These are phyloP conservation scores for Spinus olivaceus DNA, from an alignment of 2,797 vertebrate genomes.

Conservation along the genomic window DNA sequence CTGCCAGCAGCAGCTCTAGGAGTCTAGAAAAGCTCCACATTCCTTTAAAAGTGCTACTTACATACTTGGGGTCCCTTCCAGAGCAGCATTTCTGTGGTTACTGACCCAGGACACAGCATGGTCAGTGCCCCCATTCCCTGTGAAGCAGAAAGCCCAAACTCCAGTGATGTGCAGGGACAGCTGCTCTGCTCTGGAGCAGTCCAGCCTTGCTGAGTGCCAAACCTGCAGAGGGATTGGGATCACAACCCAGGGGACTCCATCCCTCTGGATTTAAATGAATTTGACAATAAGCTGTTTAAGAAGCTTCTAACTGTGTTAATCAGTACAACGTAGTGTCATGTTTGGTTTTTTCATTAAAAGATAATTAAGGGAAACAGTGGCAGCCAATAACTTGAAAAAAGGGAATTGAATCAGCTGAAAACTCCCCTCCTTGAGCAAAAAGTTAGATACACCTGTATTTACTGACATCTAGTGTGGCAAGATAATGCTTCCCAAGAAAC, in stretches of 20 bases:
- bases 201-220: not conserved
- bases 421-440: not conserved
- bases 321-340: not conserved
- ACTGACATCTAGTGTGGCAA: not conserved
- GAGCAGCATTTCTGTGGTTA: not conserved
- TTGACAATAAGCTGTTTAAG: not conserved
- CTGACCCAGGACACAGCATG: not conserved
- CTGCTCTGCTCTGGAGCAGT: not conserved
- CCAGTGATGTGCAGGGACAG: not conserved
- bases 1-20: not conserved
- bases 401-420: not conserved
- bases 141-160: rapidly evolving
- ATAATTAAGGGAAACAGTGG: not conserved
- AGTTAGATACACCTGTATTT: not conserved
- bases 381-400: not conserved
- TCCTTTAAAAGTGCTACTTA: not conserved
- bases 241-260: not conserved
- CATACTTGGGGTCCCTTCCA: not conserved
- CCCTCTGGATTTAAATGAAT: not conserved
- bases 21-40: not conserved
- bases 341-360: not conserved
- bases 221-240: not conserved
- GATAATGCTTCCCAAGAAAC: not conserved
- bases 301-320: not conserved
- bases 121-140: rapidly evolving